Evolutionary conservation across 2,113 vertebrate species (phyloP).

Genomic region (Sander vitreus): DNA sequence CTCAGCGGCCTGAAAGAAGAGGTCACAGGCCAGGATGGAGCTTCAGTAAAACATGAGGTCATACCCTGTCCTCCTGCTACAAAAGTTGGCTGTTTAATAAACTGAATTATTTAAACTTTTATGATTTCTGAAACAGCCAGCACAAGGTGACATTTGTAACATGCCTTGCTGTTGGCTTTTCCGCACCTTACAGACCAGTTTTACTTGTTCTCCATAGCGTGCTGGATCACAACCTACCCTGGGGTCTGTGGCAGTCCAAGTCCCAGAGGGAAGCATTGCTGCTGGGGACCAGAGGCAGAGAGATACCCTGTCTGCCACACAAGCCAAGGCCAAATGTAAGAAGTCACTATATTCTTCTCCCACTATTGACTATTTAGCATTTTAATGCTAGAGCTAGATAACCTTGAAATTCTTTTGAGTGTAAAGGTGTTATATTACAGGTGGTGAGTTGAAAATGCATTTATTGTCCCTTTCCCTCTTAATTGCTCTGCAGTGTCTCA

Average conservation of each 20-base stretch:
- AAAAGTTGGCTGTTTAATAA: background rate
- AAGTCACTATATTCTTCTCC: background rate
- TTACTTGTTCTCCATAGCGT: constrained; percentile 35
- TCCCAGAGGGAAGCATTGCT: constrained; percentile 43
- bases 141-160: background rate
- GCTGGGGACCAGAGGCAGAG: constrained; percentile 47
- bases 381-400: background rate
- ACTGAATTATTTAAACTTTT: background rate
- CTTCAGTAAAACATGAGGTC: constrained; percentile 74
- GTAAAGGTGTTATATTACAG: background rate
- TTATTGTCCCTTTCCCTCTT: background rate
- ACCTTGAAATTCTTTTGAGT: background rate
- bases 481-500: constrained; percentile 64
- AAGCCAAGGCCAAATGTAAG: constrained; percentile 74
- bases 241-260: constrained; percentile 36
- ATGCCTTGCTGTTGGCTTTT: background rate
- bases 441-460: background rate
- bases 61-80: constrained; percentile 3
- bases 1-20: constrained; percentile 69
- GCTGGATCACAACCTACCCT: constrained; percentile 24
- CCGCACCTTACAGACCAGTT: background rate
- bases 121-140: background rate
- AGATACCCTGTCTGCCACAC: constrained; percentile 48
- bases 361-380: background rate
- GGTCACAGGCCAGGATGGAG: constrained; percentile 54